Percentiles rank a stretch among this genome's conserved stretches.
These are phyloP conservation scores for Ceratina australensis DNA, from an alignment of 1,140 invertebrate species.

Conservation along the genomic window DNA sequence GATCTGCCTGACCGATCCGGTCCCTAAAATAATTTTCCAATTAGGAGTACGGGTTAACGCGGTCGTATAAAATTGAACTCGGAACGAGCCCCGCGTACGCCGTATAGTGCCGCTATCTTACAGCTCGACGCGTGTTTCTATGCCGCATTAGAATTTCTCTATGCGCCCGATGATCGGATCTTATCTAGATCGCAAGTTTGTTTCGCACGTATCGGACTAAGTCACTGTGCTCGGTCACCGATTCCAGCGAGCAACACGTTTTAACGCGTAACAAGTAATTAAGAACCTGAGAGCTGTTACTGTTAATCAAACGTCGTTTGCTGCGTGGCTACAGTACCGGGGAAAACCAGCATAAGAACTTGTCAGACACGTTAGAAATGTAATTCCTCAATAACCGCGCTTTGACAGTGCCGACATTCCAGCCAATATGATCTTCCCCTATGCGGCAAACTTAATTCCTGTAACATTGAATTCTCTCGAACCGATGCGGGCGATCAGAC, in stretches of 20 bases:
- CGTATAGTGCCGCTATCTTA: slow-evolving; percentile 24
- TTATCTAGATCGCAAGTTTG: slow-evolving; percentile 7
- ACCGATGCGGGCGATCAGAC: slow-evolving; percentile 13
- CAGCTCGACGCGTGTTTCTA: background rate
- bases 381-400: background rate
- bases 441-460: slow-evolving; percentile 16
- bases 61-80: slow-evolving; percentile 50
- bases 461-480: slow-evolving; percentile 5
- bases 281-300: background rate
- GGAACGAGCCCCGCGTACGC: slow-evolving; percentile 10
- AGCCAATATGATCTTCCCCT: slow-evolving; percentile 14
- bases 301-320: slow-evolving; percentile 17
- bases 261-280: slow-evolving; percentile 12
- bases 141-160: slow-evolving; percentile 1
- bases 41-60: slow-evolving; percentile 42
- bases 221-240: background rate
- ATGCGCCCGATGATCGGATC: slow-evolving; percentile 20
- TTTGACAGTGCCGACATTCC: background rate
- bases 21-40: slow-evolving; percentile 56
- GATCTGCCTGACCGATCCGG: slow-evolving; percentile 31
- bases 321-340: background rate
- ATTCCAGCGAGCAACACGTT: too few species aligned
- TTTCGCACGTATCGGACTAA: background rate
- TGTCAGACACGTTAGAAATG: too few species aligned
- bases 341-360: background rate